A percentile compares a stretch with the other conserved stretches of the same genome.
Conservation (phyloP, 2,888 invertebrate species). For the Dorcus hopei region DNA sequence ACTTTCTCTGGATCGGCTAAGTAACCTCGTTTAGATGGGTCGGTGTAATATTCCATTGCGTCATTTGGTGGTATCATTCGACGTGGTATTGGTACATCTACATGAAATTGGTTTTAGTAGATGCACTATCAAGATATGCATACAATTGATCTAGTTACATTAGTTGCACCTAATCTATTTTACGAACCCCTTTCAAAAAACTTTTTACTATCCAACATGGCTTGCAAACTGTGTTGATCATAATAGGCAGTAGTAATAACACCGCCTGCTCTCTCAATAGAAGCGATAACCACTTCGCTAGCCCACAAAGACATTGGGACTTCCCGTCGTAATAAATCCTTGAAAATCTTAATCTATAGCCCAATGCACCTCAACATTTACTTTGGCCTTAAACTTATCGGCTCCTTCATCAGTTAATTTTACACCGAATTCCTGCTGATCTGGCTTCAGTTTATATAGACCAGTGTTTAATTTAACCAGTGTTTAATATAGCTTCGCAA, state of each 20-base stretch:
- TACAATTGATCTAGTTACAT: background rate
- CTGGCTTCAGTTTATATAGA: conserved; percentile 63
- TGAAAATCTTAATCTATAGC: too few relatives aligned
- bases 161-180: conserved; percentile 1
- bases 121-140: background rate
- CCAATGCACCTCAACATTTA: conserved; percentile 98
- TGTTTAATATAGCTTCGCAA: conserved; percentile 69
- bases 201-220: conserved; percentile 69
- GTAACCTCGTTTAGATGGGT: conserved; percentile 85
- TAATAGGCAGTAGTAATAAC: conserved; percentile 92
- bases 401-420: conserved; percentile 91
- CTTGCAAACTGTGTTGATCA: conserved; percentile 73
- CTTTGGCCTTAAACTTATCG: conserved; percentile 79
- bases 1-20: conserved; percentile 89
- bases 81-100: conserved; percentile 79
- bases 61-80: conserved; percentile 91
- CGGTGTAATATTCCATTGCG: conserved; percentile 85
- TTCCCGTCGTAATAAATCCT: too few relatives aligned
- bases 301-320: too few relatives aligned
- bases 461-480: too few relatives aligned
- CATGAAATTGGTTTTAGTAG: background rate
- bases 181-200: conserved; percentile 73
- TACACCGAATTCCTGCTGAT: conserved; percentile 81
- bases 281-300: conserved; percentile 87
- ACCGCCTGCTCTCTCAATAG: conserved; percentile 92